These are phyloP conservation scores for Lithodes maja DNA, from an alignment of 2,888 invertebrate genomes.

Conservation along the genomic window DNA sequence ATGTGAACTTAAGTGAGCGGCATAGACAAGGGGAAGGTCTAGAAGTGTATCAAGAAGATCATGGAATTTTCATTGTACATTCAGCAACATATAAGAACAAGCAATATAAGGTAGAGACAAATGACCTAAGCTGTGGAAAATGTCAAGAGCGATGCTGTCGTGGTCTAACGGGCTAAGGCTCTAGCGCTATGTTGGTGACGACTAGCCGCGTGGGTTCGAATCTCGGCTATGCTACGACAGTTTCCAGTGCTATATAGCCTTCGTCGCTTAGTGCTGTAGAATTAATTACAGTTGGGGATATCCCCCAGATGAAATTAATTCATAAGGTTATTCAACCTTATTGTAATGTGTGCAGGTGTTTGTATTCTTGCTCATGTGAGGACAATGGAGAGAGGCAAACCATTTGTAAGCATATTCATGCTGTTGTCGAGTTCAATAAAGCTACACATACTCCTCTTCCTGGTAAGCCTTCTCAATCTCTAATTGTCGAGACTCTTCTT, in stretches of 20 bases:
- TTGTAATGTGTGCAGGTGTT: slow-evolving; percentile 6
- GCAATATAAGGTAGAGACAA: slow-evolving; percentile 2
- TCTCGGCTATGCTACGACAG: too few relatives aligned
- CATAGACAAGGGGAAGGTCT: slow-evolving; percentile 14
- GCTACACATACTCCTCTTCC: too few relatives aligned
- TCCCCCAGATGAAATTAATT: too few relatives aligned
- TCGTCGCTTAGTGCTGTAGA: too few relatives aligned
- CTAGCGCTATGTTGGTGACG: too few relatives aligned
- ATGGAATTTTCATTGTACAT: background rate
- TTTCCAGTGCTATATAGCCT: too few relatives aligned
- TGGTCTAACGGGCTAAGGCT: too few relatives aligned
- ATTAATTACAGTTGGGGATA: too few relatives aligned
- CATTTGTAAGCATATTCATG: slow-evolving; percentile 27
- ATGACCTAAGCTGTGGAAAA: background rate
- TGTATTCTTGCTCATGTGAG: slow-evolving; percentile 6
- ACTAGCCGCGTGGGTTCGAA: too few relatives aligned
- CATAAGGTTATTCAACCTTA: too few relatives aligned
- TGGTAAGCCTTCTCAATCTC: too few relatives aligned
- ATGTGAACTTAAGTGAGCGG: background rate
- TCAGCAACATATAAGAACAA: background rate
- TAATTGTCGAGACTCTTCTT: too few relatives aligned
- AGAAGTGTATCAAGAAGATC: slow-evolving; percentile 7
- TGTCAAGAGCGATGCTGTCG: slow-evolving; percentile 12
- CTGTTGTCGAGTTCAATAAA: slow-evolving; percentile 17
- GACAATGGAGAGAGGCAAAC: slow-evolving; percentile 17